Conservation (phyloP, 1,140 invertebrate species). For the Aphis craccivora region DNA sequence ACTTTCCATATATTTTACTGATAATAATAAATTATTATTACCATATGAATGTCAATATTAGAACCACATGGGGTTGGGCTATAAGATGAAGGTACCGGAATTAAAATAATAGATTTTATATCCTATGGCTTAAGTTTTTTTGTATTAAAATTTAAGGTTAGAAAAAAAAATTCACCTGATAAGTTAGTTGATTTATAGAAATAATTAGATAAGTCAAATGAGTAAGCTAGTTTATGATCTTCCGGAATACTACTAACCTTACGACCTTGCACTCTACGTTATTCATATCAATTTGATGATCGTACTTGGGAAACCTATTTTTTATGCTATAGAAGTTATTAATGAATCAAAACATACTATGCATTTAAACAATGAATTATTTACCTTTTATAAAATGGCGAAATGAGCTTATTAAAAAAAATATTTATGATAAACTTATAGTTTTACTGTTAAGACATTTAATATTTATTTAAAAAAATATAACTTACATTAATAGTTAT, state of each 20-base stretch:
- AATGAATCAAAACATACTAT: neutral
- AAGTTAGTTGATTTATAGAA: neutral
- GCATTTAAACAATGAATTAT: neutral
- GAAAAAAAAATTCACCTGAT: neutral
- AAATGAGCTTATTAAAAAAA: no score
- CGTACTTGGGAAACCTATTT: neutral
- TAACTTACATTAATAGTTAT: no score
- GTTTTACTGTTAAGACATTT: no score
- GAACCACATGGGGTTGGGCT: neutral
- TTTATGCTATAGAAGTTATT: neutral
- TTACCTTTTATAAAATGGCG: no score
- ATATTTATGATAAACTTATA: no score
- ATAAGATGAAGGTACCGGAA: neutral
- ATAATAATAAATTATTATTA: neutral
- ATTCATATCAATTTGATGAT: neutral
- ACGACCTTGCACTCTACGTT: neutral
- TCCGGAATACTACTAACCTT: slow-evolving; percentile 7
- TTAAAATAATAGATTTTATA: slow-evolving; percentile 32
- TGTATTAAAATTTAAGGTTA: neutral
- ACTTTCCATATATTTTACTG: neutral
- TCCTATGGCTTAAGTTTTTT: slow-evolving; percentile 4
- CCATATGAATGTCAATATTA: neutral
- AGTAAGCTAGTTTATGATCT: neutral
- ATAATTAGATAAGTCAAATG: neutral
- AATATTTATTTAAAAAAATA: no score